A percentile compares a stretch with the other conserved stretches of the same genome.
phyloP scores from a whole-genome alignment of 2,113 vertebrate species.

The Ceratotherium simum region DNA sequence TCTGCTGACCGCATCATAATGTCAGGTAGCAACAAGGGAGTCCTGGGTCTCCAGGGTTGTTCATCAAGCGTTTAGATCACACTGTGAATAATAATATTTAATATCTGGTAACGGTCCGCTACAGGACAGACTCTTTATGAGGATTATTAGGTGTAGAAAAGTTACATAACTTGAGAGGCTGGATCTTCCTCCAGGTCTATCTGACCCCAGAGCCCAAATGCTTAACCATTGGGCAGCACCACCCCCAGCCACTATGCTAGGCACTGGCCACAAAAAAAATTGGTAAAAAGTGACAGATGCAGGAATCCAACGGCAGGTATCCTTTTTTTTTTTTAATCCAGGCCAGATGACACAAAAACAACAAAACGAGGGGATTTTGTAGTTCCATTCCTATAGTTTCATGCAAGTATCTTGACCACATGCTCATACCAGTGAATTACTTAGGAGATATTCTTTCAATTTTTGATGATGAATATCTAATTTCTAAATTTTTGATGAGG shows the following conservation, averaged over 20 bases:
- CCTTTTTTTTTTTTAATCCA: not conserved
- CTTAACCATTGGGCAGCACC: not conserved
- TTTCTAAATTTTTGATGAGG: not conserved
- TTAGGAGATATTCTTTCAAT: not conserved
- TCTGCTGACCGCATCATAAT: not conserved
- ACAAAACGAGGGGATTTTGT: not conserved
- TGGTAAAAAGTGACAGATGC: not conserved
- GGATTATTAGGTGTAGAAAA: not conserved
- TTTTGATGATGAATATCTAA: not conserved
- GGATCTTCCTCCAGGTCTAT: not conserved
- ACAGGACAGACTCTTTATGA: not conserved
- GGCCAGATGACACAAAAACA: not conserved
- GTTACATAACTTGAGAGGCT: not conserved
- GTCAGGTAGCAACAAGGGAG: not conserved
- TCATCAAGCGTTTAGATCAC: not conserved
- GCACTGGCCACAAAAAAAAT: not conserved
- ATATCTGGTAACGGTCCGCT: not conserved
- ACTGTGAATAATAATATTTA: not conserved
- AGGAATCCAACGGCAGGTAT: not conserved
- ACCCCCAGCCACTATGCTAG: not conserved
- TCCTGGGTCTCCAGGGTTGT: not conserved
- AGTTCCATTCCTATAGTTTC: not conserved
- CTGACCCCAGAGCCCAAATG: not conserved
- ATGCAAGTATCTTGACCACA: not conserved
- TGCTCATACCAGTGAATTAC: not conserved